These are phyloP conservation scores for Poecilia gillii DNA, from an alignment of 2,797 vertebrate species.

Conservation along the genomic window DNA sequence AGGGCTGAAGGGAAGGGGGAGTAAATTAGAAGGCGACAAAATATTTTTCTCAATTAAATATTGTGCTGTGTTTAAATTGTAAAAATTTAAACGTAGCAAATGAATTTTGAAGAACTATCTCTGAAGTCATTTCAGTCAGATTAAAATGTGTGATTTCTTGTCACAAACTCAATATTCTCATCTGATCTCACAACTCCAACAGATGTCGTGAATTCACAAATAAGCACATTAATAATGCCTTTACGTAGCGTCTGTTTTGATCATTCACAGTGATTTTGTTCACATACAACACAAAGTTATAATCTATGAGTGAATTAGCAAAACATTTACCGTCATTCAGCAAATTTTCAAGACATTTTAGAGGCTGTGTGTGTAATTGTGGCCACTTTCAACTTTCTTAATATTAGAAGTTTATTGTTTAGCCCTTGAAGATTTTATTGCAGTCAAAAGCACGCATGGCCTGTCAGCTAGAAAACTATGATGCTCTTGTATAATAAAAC, in stretches of 20 bases:
- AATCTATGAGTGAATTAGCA: not conserved
- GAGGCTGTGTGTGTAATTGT: not conserved
- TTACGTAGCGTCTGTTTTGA: not conserved
- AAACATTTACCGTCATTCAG: not conserved
- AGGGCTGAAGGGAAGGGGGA: slow-evolving; percentile 1
- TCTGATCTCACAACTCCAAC: not conserved
- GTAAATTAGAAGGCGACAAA: slow-evolving; percentile 18
- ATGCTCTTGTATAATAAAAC: not conserved
- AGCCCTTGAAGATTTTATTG: not conserved
- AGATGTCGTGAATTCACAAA: not conserved
- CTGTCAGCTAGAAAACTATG: not conserved
- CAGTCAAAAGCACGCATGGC: not conserved
- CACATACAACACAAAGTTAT: not conserved
- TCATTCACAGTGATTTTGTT: not conserved
- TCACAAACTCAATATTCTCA: not conserved
- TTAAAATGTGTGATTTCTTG: not conserved
- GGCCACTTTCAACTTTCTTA: not conserved
- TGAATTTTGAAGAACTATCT: not conserved
- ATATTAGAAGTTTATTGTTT: not conserved
- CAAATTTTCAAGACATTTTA: not conserved
- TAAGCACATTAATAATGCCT: not conserved
- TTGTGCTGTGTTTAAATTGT: not conserved
- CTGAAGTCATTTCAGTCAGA: not conserved
- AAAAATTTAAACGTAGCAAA: not conserved
- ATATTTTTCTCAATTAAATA: not conserved